Conservation (phyloP, 2,888 invertebrate genomes). For the Drosophila rubida region DNA sequence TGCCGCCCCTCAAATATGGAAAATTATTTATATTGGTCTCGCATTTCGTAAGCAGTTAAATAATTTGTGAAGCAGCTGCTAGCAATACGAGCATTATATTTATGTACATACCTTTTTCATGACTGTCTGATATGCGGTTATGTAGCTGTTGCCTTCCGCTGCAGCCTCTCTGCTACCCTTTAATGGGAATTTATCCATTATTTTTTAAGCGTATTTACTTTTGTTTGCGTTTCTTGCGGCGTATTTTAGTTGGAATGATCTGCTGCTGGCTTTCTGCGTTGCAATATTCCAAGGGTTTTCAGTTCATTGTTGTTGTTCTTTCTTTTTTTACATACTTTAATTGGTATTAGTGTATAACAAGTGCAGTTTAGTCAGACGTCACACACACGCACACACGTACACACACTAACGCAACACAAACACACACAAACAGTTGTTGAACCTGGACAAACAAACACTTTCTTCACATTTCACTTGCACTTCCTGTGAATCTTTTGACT, state of each 20-base stretch:
- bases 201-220: constrained; percentile 27
- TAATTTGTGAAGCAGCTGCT: constrained; percentile 8
- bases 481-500: constrained; percentile 13
- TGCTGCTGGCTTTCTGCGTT: constrained; percentile 55
- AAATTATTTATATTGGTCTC: not conserved
- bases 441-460: constrained; percentile 60
- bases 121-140: constrained; percentile 87
- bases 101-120: constrained; percentile 87
- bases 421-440: constrained; percentile 58
- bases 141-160: constrained; percentile 85
- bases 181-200: constrained; percentile 90
- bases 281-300: constrained; percentile 51
- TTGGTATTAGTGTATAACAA: constrained; percentile 59
- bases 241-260: constrained; percentile 13
- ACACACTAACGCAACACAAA: constrained; percentile 29
- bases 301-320: constrained; percentile 20
- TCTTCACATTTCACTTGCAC: constrained; percentile 64
- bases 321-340: constrained; percentile 49
- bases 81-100: not conserved
- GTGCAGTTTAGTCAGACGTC: constrained; percentile 62
- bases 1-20: constrained; percentile 61
- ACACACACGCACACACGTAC: constrained; percentile 36
- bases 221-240: constrained; percentile 5
- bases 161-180: constrained; percentile 86
- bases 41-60: not conserved